A percentile compares a stretch with the other conserved stretches of the same genome.
Evolutionary conservation across 2,113 vertebrate species (phyloP).

Genomic region (Polyodon spathula): DNA sequence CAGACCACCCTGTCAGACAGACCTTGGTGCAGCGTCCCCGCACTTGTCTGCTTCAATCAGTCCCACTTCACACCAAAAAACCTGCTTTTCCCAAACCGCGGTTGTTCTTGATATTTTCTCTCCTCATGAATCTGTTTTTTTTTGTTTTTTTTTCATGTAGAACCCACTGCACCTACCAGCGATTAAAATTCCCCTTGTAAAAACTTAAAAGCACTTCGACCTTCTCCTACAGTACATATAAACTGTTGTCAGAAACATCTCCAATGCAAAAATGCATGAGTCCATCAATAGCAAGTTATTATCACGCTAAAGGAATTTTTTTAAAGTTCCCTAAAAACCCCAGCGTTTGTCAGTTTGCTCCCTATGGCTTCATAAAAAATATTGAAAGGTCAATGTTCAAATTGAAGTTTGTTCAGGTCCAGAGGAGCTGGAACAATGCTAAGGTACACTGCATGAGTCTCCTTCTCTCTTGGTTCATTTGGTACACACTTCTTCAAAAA

Average conservation of each 20-base stretch:
- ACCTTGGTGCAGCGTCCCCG: conserved; percentile 1
- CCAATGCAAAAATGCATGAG: no score
- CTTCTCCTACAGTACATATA: no score
- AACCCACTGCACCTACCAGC: background rate
- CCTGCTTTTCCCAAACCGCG: background rate
- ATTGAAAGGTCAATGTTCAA: no score
- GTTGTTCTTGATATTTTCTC: background rate
- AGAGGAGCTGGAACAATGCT: background rate
- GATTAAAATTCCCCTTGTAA: background rate
- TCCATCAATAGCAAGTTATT: no score
- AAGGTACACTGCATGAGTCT: background rate
- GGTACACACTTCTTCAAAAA: background rate
- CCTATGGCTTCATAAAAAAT: no score
- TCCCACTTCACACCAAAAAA: background rate
- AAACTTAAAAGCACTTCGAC: background rate
- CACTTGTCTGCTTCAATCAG: background rate
- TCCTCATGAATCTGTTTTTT: background rate
- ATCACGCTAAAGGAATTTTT: no score
- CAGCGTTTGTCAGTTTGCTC: no score
- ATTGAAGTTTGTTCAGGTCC: background rate
- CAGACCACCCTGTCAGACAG: background rate
- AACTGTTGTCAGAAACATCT: background rate
- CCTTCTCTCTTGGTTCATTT: background rate
- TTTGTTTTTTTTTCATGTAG: background rate
- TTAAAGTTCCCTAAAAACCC: no score